phyloP scores from a whole-genome alignment of 2,113 vertebrate species.

The Murina feae region DNA sequence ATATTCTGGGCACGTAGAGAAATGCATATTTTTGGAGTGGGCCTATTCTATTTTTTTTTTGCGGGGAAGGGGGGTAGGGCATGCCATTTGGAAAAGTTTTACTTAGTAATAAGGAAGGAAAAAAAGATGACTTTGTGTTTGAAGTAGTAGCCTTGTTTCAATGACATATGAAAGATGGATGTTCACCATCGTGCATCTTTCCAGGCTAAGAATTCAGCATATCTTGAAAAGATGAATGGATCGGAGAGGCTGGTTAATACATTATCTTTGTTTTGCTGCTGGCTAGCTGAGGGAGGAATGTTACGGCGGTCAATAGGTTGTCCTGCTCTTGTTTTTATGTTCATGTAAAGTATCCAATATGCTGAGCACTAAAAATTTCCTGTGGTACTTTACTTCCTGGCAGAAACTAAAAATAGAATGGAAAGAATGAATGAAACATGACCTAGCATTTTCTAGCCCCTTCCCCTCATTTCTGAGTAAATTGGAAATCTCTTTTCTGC shows the following conservation, averaged over 20 bases:
- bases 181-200: background rate
- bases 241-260: background rate
- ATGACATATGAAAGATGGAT: constrained; percentile 63
- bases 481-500: constrained; percentile 2
- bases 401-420: constrained; percentile 43
- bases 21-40: constrained; percentile 38
- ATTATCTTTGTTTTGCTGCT: constrained; percentile 54
- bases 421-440: constrained; percentile 4
- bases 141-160: constrained; percentile 46
- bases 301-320: background rate
- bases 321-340: constrained; percentile 36
- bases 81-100: constrained; percentile 62
- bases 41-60: constrained; percentile 40
- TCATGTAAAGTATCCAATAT: constrained; percentile 4
- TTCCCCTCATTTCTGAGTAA: background rate
- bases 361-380: constrained; percentile 1
- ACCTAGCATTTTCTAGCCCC: background rate
- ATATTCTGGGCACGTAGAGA: background rate
- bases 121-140: constrained; percentile 19
- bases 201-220: constrained; percentile 16
- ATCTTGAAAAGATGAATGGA: constrained; percentile 55
- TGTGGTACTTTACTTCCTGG: background rate
- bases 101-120: constrained; percentile 7
- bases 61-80: constrained; percentile 2
- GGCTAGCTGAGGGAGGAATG: constrained; percentile 19